Conservation (phyloP, 1,140 invertebrate genomes). For the Calliphora vicina region DNA sequence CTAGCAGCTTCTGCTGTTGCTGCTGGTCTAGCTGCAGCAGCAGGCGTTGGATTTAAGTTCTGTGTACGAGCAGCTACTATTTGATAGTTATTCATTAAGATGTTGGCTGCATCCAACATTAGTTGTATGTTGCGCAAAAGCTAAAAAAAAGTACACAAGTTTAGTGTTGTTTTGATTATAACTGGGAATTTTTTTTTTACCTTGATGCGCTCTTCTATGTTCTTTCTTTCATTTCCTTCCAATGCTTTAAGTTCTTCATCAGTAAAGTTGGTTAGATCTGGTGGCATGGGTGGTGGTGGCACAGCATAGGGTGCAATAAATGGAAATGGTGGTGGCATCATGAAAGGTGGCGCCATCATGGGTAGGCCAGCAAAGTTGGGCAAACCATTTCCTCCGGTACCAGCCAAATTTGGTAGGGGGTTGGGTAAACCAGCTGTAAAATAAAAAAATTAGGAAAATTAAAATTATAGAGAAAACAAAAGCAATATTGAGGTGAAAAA, state of each 20-base stretch:
- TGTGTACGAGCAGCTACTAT: slow-evolving; percentile 65
- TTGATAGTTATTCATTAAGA: slow-evolving; percentile 90
- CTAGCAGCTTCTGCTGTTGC: not conserved
- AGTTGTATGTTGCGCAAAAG: slow-evolving; percentile 82
- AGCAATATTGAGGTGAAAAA: no score
- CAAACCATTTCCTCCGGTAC: slow-evolving; percentile 27
- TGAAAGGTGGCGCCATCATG: slow-evolving; percentile 64
- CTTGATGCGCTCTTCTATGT: slow-evolving; percentile 89
- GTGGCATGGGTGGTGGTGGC: slow-evolving; percentile 79
- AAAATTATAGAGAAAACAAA: no score
- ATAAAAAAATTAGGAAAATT: slow-evolving; percentile 7
- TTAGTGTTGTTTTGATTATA: not conserved
- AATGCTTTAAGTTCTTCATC: slow-evolving; percentile 85
- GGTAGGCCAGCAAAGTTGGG: slow-evolving; percentile 44
- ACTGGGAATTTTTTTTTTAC: slow-evolving; percentile 51
- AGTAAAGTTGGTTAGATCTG: slow-evolving; percentile 76
- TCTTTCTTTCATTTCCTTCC: slow-evolving; percentile 86
- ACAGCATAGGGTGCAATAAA: slow-evolving; percentile 65
- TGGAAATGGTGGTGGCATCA: slow-evolving; percentile 69
- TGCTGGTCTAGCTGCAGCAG: slow-evolving; percentile 44
- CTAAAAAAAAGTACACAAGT: slow-evolving; percentile 39
- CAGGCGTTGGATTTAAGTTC: slow-evolving; percentile 46
- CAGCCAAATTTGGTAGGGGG: slow-evolving; percentile 25
- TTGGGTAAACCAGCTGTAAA: slow-evolving; percentile 34
- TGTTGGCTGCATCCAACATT: slow-evolving; percentile 85